phyloP scores from a whole-genome alignment of 2,113 vertebrate species.

The Oxygymnocypris stewartii region DNA sequence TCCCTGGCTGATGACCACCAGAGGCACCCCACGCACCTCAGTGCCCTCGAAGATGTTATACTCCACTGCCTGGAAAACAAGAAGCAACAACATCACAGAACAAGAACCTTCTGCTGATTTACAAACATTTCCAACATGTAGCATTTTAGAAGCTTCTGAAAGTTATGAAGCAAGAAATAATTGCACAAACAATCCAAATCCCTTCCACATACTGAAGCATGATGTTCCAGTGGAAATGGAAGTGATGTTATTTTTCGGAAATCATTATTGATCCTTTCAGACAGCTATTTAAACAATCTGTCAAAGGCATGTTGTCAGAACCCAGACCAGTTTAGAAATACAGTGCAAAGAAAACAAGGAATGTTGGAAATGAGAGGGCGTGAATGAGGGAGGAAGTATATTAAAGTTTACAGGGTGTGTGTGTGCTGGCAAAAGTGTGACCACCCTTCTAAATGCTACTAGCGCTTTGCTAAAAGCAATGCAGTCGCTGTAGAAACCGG shows the following conservation, averaged over 20 bases:
- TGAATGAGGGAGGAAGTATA: slow-evolving; percentile 6
- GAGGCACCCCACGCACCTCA: slow-evolving; percentile 90
- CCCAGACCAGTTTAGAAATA: neutral
- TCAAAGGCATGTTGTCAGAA: neutral
- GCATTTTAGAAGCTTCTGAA: neutral
- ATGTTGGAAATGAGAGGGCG: slow-evolving; percentile 5
- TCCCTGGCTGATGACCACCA: slow-evolving; percentile 98
- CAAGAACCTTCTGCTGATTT: neutral
- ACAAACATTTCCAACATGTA: neutral
- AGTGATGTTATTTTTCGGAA: neutral
- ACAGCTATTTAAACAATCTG: neutral
- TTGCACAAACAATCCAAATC: neutral
- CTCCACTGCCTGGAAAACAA: slow-evolving; percentile 81
- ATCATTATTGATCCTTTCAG: slow-evolving; percentile 17
- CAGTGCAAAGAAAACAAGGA: neutral
- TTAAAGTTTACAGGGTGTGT: slow-evolving; percentile 5
- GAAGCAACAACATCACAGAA: neutral
- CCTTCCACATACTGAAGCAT: neutral
- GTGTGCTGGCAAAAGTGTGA: slow-evolving; percentile 24
- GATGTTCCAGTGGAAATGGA: neutral
- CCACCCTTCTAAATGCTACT: slow-evolving; percentile 52
- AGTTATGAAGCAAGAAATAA: neutral
- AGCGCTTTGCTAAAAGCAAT: slow-evolving; percentile 66
- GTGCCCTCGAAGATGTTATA: slow-evolving; percentile 98
- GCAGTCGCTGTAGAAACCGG: too few species aligned